Conservation (phyloP, 2,797 vertebrate species). For the Pseudotriccus pelzelni region DNA sequence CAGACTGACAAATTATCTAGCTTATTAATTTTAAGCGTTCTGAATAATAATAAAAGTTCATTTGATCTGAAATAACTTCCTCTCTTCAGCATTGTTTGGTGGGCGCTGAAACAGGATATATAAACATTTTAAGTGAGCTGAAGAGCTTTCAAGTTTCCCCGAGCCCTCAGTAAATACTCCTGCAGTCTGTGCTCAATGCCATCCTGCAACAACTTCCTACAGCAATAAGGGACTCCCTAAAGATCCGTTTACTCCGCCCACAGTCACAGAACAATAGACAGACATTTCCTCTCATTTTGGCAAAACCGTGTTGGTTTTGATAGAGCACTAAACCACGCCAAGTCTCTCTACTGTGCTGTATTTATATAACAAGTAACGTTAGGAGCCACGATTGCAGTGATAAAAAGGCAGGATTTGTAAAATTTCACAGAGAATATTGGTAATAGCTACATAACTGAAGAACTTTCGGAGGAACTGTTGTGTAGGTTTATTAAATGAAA, state of each 20-base stretch:
- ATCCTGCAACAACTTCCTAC: conserved; percentile 22
- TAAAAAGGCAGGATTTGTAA: background rate
- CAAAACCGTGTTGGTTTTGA: background rate
- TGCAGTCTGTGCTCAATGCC: background rate
- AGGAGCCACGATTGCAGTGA: background rate
- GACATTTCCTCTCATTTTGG: background rate
- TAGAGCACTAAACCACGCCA: background rate
- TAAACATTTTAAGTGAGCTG: conserved; percentile 32
- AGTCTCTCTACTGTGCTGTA: background rate
- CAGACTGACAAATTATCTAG: background rate
- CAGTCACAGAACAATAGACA: background rate
- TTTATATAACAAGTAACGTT: background rate
- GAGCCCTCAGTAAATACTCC: background rate
- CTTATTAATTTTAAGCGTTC: background rate
- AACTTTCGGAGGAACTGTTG: background rate
- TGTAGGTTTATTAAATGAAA: background rate
- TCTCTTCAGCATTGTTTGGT: background rate
- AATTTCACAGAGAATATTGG: background rate
- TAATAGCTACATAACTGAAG: background rate
- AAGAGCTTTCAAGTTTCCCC: background rate
- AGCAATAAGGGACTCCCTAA: background rate
- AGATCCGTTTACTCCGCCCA: background rate
- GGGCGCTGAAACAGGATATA: background rate
- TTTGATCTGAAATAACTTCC: conserved; percentile 11
- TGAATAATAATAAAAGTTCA: background rate